Base-by-base conservation (phyloP, 1,140 invertebrate genomes). In the Nasonia longicornis region DNA sequence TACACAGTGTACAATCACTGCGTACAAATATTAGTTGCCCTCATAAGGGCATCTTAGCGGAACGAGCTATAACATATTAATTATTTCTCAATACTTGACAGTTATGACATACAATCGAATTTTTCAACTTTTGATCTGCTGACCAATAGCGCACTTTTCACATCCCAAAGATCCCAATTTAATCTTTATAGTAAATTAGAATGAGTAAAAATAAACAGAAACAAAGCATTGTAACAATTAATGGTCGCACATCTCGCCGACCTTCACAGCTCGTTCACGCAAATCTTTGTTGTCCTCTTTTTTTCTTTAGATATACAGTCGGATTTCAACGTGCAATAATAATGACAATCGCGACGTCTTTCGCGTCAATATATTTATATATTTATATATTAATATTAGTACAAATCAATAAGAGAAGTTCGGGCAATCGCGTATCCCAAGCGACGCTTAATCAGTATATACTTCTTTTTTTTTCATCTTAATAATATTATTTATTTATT, bases 341-440 rank as follows among this genome's bases (percentile, higher is more conserved):
- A 84, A 84, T 85, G 79, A 83, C 77, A 82, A 84, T 85, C 83
- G 85, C 86, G 84, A 85, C 85, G 80, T 85, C 73, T 83, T 79
- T 79, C 84, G 77, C 83, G 83, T 85, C 79, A 64, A 82, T 85
- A 83, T 81, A 83, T 84, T 63, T 84, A 86, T 66, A 82, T 63
- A 45, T 74, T 38, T 71, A 70, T 79, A 83, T 84, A 85, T 22
- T 84, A 83, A 83, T 84, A 85, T 85, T 85, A 86, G 83, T 88
- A 86, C 72, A 88, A 88, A 88, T 86, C 72, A 87, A 86, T 84
- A 81, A 83, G 73, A 81, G 42, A 76, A 86, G 29, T 70, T n/a
- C 67, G 79, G 81, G 82, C 79, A 81, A 69, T 80, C 38, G 42
- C 77, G 67, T 71, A 58, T 81, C 63, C 73, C 82, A 81, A 85